phyloP scores from a whole-genome alignment of 2,113 vertebrate species.

The Oryzias javanicus region DNA sequence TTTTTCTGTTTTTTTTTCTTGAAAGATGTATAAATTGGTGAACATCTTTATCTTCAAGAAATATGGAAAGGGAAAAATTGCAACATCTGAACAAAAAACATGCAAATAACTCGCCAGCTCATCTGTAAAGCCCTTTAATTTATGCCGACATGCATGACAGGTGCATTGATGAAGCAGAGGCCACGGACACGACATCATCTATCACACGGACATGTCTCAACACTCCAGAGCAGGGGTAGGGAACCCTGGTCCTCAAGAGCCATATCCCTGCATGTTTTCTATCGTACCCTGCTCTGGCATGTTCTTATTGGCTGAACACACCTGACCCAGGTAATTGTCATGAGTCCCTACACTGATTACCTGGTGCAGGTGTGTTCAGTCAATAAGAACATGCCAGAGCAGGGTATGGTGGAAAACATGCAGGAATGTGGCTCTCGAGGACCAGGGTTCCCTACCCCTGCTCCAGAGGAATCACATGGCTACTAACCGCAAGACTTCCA shows the following conservation, averaged over 20 bases:
- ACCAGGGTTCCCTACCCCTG: too few relatives aligned
- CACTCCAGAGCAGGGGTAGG: too few relatives aligned
- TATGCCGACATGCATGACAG: constrained; percentile 22
- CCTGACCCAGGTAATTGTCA: too few relatives aligned
- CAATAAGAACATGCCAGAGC: too few relatives aligned
- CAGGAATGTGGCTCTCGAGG: too few relatives aligned
- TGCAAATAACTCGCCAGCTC: constrained; percentile 2
- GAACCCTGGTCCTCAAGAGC: too few relatives aligned
- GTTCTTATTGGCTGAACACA: too few relatives aligned
- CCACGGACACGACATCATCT: constrained; percentile 47
- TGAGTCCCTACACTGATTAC: too few relatives aligned
- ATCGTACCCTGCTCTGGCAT: too few relatives aligned
- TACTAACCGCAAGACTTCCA: constrained; percentile 22
- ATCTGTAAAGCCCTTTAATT: constrained; percentile 26
- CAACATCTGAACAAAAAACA: constrained; percentile 6
- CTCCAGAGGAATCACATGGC: constrained; percentile 36
- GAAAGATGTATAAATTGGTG: background rate
- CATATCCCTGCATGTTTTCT: too few relatives aligned
- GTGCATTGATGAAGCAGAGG: constrained; percentile 39
- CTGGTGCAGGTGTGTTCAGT: too few relatives aligned
- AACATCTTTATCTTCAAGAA: constrained; percentile 7
- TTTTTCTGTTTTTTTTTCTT: background rate
- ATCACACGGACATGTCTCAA: constrained; percentile 38
- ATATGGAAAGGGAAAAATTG: constrained; percentile 21
- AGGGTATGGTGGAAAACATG: too few relatives aligned